Conservation (phyloP, 2,113 vertebrate genomes). For the Oryzias melastigma region DNA sequence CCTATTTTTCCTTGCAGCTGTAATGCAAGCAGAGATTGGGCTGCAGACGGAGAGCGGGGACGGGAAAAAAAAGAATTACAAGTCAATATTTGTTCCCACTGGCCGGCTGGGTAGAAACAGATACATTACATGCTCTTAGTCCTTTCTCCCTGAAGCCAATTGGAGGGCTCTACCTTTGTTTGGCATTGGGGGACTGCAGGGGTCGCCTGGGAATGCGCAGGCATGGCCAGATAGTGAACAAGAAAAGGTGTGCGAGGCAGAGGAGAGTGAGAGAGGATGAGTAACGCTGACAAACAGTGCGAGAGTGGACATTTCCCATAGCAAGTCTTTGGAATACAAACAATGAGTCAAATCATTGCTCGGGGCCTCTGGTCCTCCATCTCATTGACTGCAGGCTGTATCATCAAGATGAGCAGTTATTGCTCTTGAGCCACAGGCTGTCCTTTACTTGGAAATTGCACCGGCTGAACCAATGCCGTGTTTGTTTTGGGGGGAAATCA, state of each 20-base stretch:
- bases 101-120: constrained; percentile 71
- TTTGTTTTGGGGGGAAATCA: constrained; percentile 14
- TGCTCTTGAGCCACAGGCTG: constrained; percentile 36
- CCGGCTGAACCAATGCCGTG: constrained; percentile 21
- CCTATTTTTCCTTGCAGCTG: constrained; percentile 62
- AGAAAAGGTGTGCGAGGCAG: constrained; percentile 27
- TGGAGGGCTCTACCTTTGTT: constrained; percentile 73
- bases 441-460: constrained; percentile 29
- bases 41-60: constrained; percentile 38
- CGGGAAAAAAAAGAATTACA: constrained; percentile 63
- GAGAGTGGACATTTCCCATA: constrained; percentile 71
- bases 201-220: constrained; percentile 58
- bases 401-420: constrained; percentile 35
- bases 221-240: constrained; percentile 27
- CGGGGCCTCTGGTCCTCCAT: constrained; percentile 28
- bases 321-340: constrained; percentile 55
- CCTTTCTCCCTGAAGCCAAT: constrained; percentile 68
- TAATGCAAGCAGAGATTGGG: constrained; percentile 67
- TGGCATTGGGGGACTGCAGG: constrained; percentile 58
- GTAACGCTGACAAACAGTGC: constrained; percentile 56
- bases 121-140: constrained; percentile 75
- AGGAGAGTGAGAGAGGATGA: constrained; percentile 40
- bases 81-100: constrained; percentile 83
- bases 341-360: constrained; percentile 53
- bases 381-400: constrained; percentile 52